phyloP scores from a whole-genome alignment of 2,888 invertebrate genomes.

The Xanthia togata region DNA sequence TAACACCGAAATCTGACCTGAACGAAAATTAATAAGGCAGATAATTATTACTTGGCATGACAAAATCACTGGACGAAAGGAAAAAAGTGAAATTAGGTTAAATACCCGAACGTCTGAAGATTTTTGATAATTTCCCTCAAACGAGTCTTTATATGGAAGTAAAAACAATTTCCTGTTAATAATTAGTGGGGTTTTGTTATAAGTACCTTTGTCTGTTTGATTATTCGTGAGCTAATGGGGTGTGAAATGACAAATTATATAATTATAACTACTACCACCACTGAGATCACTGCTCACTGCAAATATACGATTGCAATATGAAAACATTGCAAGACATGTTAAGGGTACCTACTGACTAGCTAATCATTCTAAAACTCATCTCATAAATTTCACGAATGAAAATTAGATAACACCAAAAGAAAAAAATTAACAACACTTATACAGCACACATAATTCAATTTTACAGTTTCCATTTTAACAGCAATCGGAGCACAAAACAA shows the following conservation, averaged over 20 bases:
- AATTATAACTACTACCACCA: neutral
- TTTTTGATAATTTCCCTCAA: conserved; percentile 52
- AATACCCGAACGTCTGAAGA: conserved; percentile 49
- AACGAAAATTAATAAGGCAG: conserved; percentile 73
- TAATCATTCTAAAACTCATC: conserved; percentile 3
- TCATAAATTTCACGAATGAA: neutral
- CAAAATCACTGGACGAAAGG: conserved; percentile 51
- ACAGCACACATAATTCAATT: conserved; percentile 57
- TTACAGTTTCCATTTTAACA: conserved; percentile 48
- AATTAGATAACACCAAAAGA: conserved; percentile 16
- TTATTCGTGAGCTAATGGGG: neutral
- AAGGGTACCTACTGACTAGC: neutral
- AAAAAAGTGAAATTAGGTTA: conserved; percentile 56
- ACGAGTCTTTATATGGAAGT: conserved; percentile 31
- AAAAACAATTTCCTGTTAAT: neutral
- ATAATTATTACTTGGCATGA: conserved; percentile 71
- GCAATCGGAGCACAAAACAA: conserved; percentile 53
- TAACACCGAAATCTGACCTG: conserved; percentile 74
- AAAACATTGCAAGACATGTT: neutral
- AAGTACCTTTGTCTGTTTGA: neutral
- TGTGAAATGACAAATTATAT: neutral
- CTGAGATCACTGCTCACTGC: neutral
- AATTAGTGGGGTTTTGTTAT: conserved; percentile 1
- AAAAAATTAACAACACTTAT: conserved; percentile 18
- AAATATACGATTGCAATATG: neutral